Evolutionary conservation across 2,888 invertebrate genomes (phyloP).

Genomic region (Hypolimnas misippus): DNA sequence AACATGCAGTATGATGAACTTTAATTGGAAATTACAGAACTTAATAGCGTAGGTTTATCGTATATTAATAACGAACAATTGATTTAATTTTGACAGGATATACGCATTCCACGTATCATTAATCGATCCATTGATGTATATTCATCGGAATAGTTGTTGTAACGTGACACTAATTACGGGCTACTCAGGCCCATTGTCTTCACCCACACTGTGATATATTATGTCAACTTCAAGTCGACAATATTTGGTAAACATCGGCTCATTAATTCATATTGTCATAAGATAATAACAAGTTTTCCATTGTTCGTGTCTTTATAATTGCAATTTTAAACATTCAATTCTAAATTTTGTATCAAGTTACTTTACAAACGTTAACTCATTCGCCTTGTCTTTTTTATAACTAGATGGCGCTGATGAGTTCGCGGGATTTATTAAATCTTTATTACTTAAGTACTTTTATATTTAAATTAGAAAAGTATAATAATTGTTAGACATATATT

Average conservation of each 20-base stretch:
- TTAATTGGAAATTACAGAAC: not conserved
- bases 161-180: conserved; percentile 55
- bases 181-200: conserved; percentile 56
- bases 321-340: no score
- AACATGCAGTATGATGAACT: conserved; percentile 18
- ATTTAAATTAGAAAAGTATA: no score
- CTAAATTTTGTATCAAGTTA: no score
- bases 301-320: not conserved
- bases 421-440: no score
- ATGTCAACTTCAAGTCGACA: conserved; percentile 48
- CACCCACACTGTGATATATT: conserved; percentile 54
- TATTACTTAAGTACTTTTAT: no score
- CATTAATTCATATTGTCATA: conserved; percentile 39
- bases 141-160: conserved; percentile 51
- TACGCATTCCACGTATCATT: conserved; percentile 18
- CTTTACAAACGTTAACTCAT: no score
- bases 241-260: conserved; percentile 62
- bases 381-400: no score
- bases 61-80: not conserved
- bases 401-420: no score
- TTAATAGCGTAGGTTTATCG: not conserved
- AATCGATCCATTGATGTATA: conserved; percentile 15
- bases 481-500: no score
- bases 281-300: not conserved
- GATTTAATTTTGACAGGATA: conserved; percentile 6